A percentile compares a stretch with the other conserved stretches of the same genome.
Evolutionary conservation across 2,113 vertebrate genomes (phyloP).

Genomic region (Capreolus pygargus): DNA sequence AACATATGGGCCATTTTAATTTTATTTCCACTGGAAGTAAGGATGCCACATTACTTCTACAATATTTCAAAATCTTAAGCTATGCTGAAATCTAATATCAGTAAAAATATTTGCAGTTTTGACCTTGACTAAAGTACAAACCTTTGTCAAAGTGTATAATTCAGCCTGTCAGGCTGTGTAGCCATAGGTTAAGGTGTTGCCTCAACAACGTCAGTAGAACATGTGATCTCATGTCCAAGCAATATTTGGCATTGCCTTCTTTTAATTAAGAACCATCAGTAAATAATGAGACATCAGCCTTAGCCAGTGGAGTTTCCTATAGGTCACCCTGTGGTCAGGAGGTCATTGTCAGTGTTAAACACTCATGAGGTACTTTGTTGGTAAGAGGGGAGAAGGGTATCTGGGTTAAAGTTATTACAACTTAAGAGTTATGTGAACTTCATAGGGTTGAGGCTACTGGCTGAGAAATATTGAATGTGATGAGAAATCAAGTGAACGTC

Average conservation of each 20-base stretch:
- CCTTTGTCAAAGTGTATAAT: not conserved
- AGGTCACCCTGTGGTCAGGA: not conserved
- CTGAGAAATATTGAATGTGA: not conserved
- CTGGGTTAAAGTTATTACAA: not conserved
- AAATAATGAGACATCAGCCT: not conserved
- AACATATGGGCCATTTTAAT: not conserved
- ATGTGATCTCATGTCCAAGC: rapidly evolving
- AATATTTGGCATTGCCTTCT: not conserved
- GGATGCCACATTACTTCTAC: not conserved
- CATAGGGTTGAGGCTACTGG: not conserved
- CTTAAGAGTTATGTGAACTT: not conserved
- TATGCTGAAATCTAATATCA: not conserved
- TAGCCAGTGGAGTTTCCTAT: not conserved
- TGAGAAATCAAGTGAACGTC: not conserved
- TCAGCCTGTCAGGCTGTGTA: not conserved
- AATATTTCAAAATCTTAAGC: not conserved
- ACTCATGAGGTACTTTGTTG: not conserved
- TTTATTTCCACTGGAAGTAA: not conserved
- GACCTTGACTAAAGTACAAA: not conserved
- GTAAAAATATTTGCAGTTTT: not conserved
- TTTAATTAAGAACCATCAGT: not conserved
- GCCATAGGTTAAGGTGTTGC: not conserved
- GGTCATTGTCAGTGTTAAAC: not conserved
- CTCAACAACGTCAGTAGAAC: not conserved
- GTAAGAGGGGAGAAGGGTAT: not conserved